Evolutionary conservation across 2,888 invertebrate species (phyloP), one percentile per base, ranked within the genome.

Genomic region (Mystacides longicornis): DNA sequence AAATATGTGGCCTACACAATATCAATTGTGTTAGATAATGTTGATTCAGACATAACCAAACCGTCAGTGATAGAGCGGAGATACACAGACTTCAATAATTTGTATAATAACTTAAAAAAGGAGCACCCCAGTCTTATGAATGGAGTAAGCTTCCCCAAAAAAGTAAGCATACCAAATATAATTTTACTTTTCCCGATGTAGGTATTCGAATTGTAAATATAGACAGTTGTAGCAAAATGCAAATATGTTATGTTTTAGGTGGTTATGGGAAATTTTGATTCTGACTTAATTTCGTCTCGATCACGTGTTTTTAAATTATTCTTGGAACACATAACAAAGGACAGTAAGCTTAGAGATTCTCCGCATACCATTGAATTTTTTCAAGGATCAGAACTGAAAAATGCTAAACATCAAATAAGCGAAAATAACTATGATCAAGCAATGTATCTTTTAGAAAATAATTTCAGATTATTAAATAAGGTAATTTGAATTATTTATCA

Each of bases 1-100:
- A 86, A 85, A 65, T 82, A 79, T 70, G 86, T 87, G 7, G 78
- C 85, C 0, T 87, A 87, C 62, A 83, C 82, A 65, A 65, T 87
- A 52, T 81, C 81, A 67, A 81, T 84, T 27, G 72, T 81, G 37
- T 83, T 81, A 65, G 79, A 81, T 62, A 73, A 77, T n/a, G 73
- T 69, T 61, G 71, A 67, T 57, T 2, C n/a, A 1, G 23, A 64
- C 72, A 86, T 86, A 69, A 68, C 74, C 31, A 78, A 81, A 60
- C 83, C 86, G 18, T 82, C 81, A 0, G 77, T 78, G 58, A 81
- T 87, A 49, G 85, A 86, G 64, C 72, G 87, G 51, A 76, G 87
- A 62, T 88, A 88, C 67, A 86, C 86, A 5, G 82, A 87, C 64
- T 88, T 87, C 67, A 71, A 82, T 51, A 80, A 80, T 58, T 71